phyloP scores from a whole-genome alignment of 2,888 invertebrate species.

The Hypena proboscidalis region DNA sequence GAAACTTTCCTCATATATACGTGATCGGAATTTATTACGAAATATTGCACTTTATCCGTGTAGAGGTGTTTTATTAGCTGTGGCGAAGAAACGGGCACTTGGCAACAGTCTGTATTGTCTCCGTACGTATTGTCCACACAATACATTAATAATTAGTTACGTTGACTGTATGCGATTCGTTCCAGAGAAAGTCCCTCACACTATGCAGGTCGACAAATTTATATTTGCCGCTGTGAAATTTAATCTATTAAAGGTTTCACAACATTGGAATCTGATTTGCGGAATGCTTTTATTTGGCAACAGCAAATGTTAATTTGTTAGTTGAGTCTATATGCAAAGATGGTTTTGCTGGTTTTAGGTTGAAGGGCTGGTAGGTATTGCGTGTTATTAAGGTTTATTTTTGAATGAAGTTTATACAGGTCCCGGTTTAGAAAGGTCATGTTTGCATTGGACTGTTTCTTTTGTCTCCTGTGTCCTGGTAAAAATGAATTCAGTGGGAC shows the following conservation, averaged over 20 bases:
- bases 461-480: slow-evolving; percentile 44
- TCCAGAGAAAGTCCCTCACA: slow-evolving; percentile 68
- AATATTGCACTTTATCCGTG: slow-evolving; percentile 19
- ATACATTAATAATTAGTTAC: slow-evolving; percentile 70
- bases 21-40: slow-evolving; percentile 30
- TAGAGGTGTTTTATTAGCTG: slow-evolving; percentile 28
- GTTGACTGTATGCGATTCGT: slow-evolving; percentile 66
- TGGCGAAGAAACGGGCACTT: slow-evolving; percentile 24
- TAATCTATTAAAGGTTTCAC: slow-evolving; percentile 33
- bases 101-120: slow-evolving; percentile 42
- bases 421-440: slow-evolving; percentile 8
- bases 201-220: slow-evolving; percentile 48
- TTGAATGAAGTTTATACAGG: slow-evolving; percentile 2
- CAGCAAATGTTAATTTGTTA: slow-evolving; percentile 8
- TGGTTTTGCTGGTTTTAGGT: not conserved
- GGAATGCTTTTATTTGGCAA: slow-evolving; percentile 11
- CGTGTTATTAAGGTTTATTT: slow-evolving; percentile 9
- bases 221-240: slow-evolving; percentile 33
- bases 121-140: slow-evolving; percentile 52
- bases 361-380: slow-evolving; percentile 4
- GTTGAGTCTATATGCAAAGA: not conserved
- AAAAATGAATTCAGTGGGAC: slow-evolving; percentile 52
- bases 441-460: slow-evolving; percentile 36
- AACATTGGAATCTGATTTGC: slow-evolving; percentile 9
- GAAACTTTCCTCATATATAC: slow-evolving; percentile 16